Conservation (phyloP, 64 coral and sea anemone genomes). For the Dendrophyllia cribrosa region DNA sequence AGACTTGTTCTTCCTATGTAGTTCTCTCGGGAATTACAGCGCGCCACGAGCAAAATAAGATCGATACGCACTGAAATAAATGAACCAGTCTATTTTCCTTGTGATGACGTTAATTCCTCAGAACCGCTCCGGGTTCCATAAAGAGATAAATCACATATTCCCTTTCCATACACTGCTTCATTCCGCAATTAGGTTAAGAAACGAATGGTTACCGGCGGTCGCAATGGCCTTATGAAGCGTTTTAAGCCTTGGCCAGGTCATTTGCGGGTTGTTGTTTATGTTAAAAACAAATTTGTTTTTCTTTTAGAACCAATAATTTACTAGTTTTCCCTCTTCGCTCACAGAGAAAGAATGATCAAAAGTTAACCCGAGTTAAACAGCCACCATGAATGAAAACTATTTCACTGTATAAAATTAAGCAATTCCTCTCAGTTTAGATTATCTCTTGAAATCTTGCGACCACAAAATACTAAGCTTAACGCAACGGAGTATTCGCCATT, state of each 20-base stretch:
- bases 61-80: too few species aligned
- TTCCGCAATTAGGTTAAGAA: too few species aligned
- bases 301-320: background rate
- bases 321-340: background rate
- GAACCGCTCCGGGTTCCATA: too few species aligned
- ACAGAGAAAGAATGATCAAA: constrained; percentile 44
- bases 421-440: background rate
- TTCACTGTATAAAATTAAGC: background rate
- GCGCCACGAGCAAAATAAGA: too few species aligned
- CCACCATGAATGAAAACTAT: background rate
- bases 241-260: background rate
- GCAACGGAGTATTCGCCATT: background rate
- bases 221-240: too few species aligned
- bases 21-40: too few species aligned
- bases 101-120: too few species aligned
- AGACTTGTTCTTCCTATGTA: too few species aligned
- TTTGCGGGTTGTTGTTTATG: constrained; percentile 15
- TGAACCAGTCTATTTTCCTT: too few species aligned
- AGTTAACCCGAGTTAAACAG: constrained; percentile 27
- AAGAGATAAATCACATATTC: too few species aligned
- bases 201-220: too few species aligned
- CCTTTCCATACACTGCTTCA: too few species aligned
- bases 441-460: background rate
- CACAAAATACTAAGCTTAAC: background rate
- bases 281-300: background rate